Conservation (phyloP, 2,888 invertebrate species). For the Andricus quercusramuli region DNA sequence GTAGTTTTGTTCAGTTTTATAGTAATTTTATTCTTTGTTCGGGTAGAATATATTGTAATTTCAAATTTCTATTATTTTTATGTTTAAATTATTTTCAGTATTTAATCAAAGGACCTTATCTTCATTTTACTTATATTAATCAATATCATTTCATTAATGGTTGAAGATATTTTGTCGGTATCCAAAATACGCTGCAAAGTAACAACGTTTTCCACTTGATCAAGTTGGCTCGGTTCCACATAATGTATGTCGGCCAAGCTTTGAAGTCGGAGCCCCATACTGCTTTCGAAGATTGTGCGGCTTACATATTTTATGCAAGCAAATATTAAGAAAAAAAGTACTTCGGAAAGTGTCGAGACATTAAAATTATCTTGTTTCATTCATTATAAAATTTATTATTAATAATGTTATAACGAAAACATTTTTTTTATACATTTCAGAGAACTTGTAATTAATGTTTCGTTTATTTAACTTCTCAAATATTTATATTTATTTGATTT, state of each 20-base stretch:
- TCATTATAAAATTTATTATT: neutral
- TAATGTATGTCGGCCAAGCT: neutral
- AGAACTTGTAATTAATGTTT: too few species aligned
- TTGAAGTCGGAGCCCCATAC: neutral
- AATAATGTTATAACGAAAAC: neutral
- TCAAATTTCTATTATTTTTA: neutral
- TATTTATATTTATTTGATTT: too few species aligned
- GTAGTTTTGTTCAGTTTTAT: too few species aligned
- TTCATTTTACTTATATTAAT: neutral
- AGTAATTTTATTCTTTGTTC: too few species aligned
- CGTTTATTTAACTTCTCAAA: too few species aligned
- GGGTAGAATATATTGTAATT: neutral
- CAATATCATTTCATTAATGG: neutral
- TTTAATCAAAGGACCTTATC: neutral
- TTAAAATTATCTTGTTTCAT: neutral
- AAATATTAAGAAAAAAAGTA: neutral
- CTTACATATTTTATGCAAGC: conserved; percentile 11
- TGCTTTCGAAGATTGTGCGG: neutral
- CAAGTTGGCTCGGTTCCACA: neutral
- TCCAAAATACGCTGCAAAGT: neutral
- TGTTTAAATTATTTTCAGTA: neutral
- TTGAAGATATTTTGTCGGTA: neutral
- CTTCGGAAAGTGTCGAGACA: neutral
- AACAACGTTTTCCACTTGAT: conserved; percentile 6
- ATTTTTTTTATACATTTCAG: too few species aligned